phyloP scores from a whole-genome alignment of 2,797 vertebrate genomes.

The Margarornis squamiger region DNA sequence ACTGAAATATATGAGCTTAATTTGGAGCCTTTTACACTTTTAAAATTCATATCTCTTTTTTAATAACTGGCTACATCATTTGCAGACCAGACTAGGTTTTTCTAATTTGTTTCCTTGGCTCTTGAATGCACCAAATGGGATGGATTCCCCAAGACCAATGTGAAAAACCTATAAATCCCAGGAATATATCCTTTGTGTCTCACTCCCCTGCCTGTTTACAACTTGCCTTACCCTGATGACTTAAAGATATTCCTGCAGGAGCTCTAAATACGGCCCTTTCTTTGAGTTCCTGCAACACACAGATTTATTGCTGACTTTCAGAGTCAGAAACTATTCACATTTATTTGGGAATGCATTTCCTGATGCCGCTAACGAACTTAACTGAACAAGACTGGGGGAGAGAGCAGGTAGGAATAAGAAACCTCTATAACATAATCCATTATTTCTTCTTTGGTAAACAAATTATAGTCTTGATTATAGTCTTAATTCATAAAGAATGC shows the following conservation, averaged over 20 bases:
- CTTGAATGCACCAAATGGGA: neutral
- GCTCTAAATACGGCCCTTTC: neutral
- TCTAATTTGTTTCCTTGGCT: neutral
- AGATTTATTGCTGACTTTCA: neutral
- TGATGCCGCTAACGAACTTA: neutral
- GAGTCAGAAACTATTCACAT: neutral
- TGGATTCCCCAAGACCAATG: neutral
- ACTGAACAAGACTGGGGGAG: neutral
- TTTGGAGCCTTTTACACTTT: slow-evolving; percentile 18
- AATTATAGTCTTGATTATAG: neutral
- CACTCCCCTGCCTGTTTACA: neutral
- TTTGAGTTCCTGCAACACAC: neutral
- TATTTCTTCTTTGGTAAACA: neutral
- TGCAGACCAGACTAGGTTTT: neutral
- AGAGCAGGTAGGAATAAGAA: neutral
- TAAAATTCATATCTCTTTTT: slow-evolving; percentile 6
- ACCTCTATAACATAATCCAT: neutral
- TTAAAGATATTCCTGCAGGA: neutral
- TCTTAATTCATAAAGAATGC: neutral
- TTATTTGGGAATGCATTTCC: neutral
- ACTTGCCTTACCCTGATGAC: neutral
- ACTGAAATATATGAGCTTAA: slow-evolving; percentile 17
- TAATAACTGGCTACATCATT: neutral
- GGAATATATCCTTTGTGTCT: neutral
- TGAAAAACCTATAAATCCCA: neutral